Evolutionary conservation across 2,797 vertebrate genomes (phyloP).

Genomic region (Sebastes umbrosus): DNA sequence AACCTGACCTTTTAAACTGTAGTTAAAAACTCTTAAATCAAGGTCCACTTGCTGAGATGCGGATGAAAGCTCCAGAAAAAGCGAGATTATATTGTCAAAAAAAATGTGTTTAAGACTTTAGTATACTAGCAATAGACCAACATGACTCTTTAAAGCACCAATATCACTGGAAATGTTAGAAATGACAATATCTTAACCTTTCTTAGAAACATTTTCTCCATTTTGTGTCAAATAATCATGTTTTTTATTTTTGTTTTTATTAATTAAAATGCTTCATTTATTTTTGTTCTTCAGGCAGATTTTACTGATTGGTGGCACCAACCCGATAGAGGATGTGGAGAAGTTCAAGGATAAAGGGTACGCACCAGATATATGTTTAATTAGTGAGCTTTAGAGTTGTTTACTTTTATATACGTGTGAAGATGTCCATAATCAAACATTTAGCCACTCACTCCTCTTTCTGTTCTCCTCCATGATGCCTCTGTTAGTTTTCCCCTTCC

Average conservation of each 20-base stretch:
- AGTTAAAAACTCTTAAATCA: not conserved
- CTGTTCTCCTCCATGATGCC: not conserved
- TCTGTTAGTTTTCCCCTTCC: not conserved
- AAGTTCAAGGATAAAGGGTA: conserved; percentile 91
- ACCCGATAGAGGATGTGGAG: conserved; percentile 93
- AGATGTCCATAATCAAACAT: not conserved
- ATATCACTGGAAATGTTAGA: not conserved
- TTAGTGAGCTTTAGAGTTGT: not conserved
- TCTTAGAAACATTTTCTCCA: not conserved
- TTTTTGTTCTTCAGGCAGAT: conserved; percentile 86
- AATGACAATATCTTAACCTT: not conserved
- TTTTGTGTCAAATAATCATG: not conserved
- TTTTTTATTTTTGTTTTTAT: not conserved
- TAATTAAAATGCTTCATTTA: not conserved
- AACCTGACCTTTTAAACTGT: not conserved
- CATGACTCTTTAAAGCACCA: not conserved
- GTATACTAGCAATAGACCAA: not conserved
- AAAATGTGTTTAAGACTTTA: not conserved
- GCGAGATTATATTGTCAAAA: not conserved
- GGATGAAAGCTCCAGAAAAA: not conserved
- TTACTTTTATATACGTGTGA: not conserved
- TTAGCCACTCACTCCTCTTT: not conserved
- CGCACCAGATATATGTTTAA: conserved; percentile 20
- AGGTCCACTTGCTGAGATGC: not conserved
- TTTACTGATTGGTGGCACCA: conserved; percentile 93